Percentiles rank a stretch among this genome's conserved stretches.
Conservation (phyloP, 2,113 vertebrate genomes). For the Empidonax alnorum region DNA sequence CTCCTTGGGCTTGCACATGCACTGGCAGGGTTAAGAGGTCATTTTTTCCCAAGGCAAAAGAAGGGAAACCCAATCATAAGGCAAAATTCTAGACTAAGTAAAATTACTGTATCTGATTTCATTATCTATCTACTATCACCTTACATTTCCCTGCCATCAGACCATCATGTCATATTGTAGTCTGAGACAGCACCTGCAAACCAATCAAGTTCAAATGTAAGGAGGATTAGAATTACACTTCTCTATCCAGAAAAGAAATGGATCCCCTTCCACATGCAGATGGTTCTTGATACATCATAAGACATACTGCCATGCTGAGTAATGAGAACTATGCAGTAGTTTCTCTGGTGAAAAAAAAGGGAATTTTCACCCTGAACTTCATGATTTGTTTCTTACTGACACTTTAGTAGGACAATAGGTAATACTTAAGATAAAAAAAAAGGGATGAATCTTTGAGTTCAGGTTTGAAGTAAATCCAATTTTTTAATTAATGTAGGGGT, state of each 20-base stretch:
- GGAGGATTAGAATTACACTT: neutral
- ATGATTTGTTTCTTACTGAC: neutral
- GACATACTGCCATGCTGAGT: neutral
- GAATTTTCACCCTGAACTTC: neutral
- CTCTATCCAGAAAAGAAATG: neutral
- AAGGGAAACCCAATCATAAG: neutral
- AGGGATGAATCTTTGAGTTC: neutral
- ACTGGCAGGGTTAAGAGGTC: neutral
- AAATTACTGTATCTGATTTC: neutral
- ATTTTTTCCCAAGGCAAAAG: neutral
- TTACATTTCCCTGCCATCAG: neutral
- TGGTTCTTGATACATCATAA: neutral
- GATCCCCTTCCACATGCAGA: neutral
- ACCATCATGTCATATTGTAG: neutral
- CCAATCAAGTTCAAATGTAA: neutral
- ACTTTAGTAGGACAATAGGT: neutral
- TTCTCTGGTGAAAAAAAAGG: neutral
- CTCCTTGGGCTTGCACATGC: neutral
- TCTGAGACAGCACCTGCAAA: neutral
- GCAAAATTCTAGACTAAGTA: neutral
- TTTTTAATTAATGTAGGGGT: neutral
- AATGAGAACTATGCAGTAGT: neutral
- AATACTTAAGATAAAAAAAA: neutral
- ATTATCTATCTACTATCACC: neutral
- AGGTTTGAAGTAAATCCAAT: neutral